Conservation (phyloP, 2,113 vertebrate genomes). For the Phyllopteryx taeniolatus region DNA sequence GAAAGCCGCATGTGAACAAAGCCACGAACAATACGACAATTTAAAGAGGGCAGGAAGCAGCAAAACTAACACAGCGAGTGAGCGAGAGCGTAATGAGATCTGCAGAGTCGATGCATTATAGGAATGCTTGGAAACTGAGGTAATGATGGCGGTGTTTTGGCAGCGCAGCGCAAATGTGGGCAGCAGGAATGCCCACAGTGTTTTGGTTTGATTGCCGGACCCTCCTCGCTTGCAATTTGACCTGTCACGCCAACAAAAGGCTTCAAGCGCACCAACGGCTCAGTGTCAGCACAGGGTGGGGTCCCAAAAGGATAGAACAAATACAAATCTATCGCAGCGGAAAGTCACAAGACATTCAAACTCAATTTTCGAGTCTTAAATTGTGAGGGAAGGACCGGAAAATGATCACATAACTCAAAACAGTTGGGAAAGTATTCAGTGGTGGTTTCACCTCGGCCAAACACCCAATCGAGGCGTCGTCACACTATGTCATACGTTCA, state of each 20-base stretch:
- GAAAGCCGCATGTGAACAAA: not conserved
- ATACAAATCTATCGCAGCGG: slow-evolving; percentile 1
- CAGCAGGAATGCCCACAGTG: slow-evolving; percentile 24
- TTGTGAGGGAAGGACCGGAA: slow-evolving; percentile 16
- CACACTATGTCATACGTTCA: slow-evolving; percentile 1
- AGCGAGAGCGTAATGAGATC: slow-evolving; percentile 46
- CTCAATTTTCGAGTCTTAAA: slow-evolving; percentile 10
- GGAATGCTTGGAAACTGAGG: slow-evolving; percentile 55
- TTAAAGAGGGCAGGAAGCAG: slow-evolving; percentile 9
- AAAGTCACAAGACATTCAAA: not conserved
- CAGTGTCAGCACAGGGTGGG: slow-evolving; percentile 13
- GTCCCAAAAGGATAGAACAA: slow-evolving; percentile 1
- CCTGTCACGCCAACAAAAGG: slow-evolving; percentile 19
- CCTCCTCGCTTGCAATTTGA: slow-evolving; percentile 16
- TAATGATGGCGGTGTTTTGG: slow-evolving; percentile 42
- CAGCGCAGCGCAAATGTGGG: slow-evolving; percentile 23
- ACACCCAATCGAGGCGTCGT: slow-evolving; percentile 19
- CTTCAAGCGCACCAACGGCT: slow-evolving; percentile 7
- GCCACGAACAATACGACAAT: not conserved
- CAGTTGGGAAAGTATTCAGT: slow-evolving; percentile 17
- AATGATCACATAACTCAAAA: slow-evolving; percentile 26
- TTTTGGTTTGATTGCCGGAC: slow-evolving; percentile 26
- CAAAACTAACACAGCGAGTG: slow-evolving; percentile 24
- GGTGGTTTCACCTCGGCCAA: slow-evolving; percentile 23
- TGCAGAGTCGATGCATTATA: slow-evolving; percentile 33